Percentiles rank a stretch among this genome's conserved stretches.
phyloP scores from a whole-genome alignment of 2,888 invertebrate species.

The Andrena fulva region DNA sequence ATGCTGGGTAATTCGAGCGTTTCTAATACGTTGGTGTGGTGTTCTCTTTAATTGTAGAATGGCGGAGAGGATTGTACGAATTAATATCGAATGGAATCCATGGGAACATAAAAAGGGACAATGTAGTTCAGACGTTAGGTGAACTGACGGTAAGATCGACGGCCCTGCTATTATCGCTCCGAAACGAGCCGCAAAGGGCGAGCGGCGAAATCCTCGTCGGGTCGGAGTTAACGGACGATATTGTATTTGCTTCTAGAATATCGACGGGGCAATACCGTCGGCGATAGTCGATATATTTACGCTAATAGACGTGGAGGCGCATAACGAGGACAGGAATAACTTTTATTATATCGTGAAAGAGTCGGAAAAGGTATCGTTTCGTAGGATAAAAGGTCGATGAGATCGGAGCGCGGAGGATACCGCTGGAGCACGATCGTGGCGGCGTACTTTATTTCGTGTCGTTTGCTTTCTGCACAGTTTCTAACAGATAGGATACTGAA shows the following conservation, averaged over 20 bases:
- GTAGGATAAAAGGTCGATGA: slow-evolving; percentile 15
- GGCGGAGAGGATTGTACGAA: slow-evolving; percentile 92
- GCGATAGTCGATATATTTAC: slow-evolving; percentile 94
- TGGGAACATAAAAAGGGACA: slow-evolving; percentile 92
- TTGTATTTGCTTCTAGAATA: slow-evolving; percentile 86
- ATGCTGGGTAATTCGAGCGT: not conserved
- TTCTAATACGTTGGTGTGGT: not conserved
- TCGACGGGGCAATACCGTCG: slow-evolving; percentile 93
- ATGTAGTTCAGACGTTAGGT: slow-evolving; percentile 89
- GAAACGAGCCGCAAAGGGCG: too few species aligned
- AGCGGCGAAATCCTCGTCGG: too few species aligned
- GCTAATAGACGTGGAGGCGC: slow-evolving; percentile 93
- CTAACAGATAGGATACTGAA: slow-evolving; percentile 95
- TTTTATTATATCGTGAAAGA: slow-evolving; percentile 93
- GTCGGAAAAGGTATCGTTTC: slow-evolving; percentile 88
- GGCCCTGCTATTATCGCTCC: too few species aligned
- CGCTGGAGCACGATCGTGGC: not conserved
- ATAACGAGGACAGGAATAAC: slow-evolving; percentile 90
- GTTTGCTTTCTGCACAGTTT: slow-evolving; percentile 83
- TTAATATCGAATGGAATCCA: slow-evolving; percentile 92
- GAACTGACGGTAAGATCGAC: slow-evolving; percentile 90
- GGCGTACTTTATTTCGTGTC: slow-evolving; percentile 24
- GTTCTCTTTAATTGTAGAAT: slow-evolving; percentile 85
- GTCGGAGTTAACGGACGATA: not conserved
- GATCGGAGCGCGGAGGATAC: not conserved